Percentiles rank a stretch among this genome's conserved stretches.
Evolutionary conservation across 2,113 vertebrate genomes (phyloP).

Genomic region (Rhinopomastus cyanomelas): DNA sequence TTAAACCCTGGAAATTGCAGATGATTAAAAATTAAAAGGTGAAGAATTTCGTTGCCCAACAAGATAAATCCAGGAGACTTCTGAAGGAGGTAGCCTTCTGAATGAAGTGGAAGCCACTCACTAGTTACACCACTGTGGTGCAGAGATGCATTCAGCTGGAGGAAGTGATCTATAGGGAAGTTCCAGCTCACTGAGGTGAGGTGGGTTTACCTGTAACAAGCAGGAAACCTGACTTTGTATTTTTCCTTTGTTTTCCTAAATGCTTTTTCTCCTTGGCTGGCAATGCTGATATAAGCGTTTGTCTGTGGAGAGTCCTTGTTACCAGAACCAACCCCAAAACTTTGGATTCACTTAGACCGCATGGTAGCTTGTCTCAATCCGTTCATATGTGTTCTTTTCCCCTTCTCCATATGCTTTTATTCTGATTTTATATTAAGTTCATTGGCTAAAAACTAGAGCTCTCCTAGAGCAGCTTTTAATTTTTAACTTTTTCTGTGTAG

Average conservation of each 20-base stretch:
- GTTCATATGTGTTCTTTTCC: not conserved
- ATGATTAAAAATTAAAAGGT: not conserved
- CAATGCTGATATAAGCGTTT: not conserved
- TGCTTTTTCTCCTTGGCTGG: not conserved
- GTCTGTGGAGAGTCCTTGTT: not conserved
- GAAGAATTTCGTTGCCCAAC: not conserved
- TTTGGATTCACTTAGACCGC: not conserved
- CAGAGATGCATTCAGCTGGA: not conserved
- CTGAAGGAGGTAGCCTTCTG: not conserved
- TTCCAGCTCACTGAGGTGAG: not conserved
- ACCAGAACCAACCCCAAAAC: not conserved
- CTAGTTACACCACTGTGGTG: fast-evolving
- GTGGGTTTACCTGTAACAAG: not conserved
- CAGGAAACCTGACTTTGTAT: not conserved
- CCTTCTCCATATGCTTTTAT: not conserved
- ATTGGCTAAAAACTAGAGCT: not conserved
- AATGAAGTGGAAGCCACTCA: not conserved
- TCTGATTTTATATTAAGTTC: not conserved
- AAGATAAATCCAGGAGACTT: fast-evolving
- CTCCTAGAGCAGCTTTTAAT: not conserved
- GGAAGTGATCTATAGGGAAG: not conserved
- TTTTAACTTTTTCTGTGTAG: not conserved
- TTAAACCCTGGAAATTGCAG: not conserved
- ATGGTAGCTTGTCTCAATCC: not conserved
- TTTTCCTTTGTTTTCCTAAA: not conserved